Base-by-base conservation (phyloP, 2,113 vertebrate species). In the Pavo muticus region DNA sequence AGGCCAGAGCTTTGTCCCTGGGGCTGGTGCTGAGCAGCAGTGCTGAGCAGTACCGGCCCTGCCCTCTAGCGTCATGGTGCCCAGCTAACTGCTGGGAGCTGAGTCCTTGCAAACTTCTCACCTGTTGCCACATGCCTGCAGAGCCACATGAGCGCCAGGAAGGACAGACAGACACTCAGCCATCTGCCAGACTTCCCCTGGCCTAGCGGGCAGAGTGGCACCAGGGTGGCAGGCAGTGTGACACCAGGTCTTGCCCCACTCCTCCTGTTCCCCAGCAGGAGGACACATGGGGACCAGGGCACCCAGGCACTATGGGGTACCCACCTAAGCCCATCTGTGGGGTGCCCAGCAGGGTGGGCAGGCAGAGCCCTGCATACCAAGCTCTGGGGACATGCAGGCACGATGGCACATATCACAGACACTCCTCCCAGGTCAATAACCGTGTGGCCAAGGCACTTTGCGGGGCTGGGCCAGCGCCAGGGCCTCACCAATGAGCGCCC, bases 391-490 rank as follows among this genome's bases (percentile, higher is more conserved):
- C 1, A 4, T 0, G 17, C 84, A 19, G n/a, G 37, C 47, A 13
- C 2, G 2, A 5, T 0, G 1, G 56, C 11, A 1, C 0, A 37
- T 30, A 42, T 10, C 67, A 21, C 10, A 32, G 6, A 25, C 0
- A 6, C 69, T 40, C 69, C 35, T 17, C 59, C 35, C 2, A 42
- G 96, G 95, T 96, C 89, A 10, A 63, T 91, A 77, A 91, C 96
- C 96, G 10, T 6, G 77, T 0, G 84, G 88, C 25, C 29, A 2
- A 47, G 54, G 69, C 39, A 0, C 57, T 39, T 4, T 14, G 13
- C 4, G 17, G 32, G 29, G 84, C 65, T 1, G 61, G 67, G 48
- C 50, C 3, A 5, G 24, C 2, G 3, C 3, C 3, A 24, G 16
- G 61, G 65, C 13, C 57, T 60, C 69, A 9, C 69, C 96, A 87